A percentile compares a stretch with the other conserved stretches of the same genome.
phyloP scores from a whole-genome alignment of 2,797 vertebrate genomes.

The Podarcis lilfordi region DNA sequence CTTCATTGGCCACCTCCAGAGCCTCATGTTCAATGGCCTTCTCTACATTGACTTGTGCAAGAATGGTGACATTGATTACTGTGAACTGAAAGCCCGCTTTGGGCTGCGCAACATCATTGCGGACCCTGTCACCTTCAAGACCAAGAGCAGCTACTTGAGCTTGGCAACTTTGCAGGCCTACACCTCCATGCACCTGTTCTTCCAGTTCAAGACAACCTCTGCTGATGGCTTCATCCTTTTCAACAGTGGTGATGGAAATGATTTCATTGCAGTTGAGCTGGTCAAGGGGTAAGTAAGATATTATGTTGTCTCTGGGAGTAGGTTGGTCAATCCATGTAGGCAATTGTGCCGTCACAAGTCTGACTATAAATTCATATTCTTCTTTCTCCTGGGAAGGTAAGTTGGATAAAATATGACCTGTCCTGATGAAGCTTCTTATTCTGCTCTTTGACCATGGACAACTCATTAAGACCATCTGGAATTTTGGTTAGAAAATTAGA shows the following conservation, averaged over 20 bases:
- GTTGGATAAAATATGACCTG: not conserved
- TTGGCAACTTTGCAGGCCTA: conserved; percentile 97
- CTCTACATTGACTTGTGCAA: conserved; percentile 99
- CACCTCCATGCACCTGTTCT: conserved; percentile 99
- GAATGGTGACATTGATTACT: conserved; percentile 97
- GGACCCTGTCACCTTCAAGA: conserved; percentile 97
- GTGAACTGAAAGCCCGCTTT: conserved; percentile 96
- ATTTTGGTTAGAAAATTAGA: not conserved
- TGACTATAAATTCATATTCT: not conserved
- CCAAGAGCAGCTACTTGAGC: conserved; percentile 97
- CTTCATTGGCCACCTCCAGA: conserved; percentile 98
- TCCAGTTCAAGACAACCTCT: conserved; percentile 98
- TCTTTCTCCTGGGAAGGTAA: not conserved
- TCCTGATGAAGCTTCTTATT: not conserved
- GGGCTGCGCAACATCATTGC: conserved; percentile 97
- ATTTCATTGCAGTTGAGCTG: conserved; percentile 96
- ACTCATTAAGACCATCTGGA: not conserved
- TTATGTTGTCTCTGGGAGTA: not conserved
- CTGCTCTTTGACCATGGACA: not conserved
- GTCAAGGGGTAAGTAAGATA: conserved; percentile 91
- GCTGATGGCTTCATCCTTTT: conserved; percentile 96
- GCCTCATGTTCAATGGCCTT: conserved; percentile 98
- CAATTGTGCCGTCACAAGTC: not conserved
- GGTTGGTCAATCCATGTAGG: not conserved
- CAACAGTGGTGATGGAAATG: conserved; percentile 97